Conservation (phyloP, 1,140 invertebrate species). For the Linepithema humile region DNA sequence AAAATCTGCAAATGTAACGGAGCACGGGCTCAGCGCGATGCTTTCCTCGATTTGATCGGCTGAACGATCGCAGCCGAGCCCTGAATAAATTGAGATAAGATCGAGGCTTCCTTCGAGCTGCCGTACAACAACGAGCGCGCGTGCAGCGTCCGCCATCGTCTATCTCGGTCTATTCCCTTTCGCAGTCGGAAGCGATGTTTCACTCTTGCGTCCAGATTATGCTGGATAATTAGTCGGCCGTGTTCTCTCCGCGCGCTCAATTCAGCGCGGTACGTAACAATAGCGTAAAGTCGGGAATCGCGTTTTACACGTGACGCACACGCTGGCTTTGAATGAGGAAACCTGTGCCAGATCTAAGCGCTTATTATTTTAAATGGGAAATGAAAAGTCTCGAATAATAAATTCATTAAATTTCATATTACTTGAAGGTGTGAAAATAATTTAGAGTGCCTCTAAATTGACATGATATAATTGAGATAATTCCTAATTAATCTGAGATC, state of each 20-base stretch:
- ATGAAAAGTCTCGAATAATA: no score
- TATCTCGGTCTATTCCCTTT: conserved; percentile 65
- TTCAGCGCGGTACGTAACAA: conserved; percentile 33
- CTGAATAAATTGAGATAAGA: conserved; percentile 69
- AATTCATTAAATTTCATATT: no score
- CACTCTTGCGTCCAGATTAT: conserved; percentile 50
- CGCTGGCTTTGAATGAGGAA: conserved; percentile 14
- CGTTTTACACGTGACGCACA: background rate
- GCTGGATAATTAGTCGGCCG: conserved; percentile 61
- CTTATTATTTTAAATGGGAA: no score
- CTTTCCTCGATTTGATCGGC: conserved; percentile 45
- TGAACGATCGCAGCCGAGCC: conserved; percentile 45
- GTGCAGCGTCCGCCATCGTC: conserved; percentile 27
- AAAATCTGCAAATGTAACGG: conserved; percentile 1
- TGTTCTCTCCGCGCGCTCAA: conserved; percentile 5
- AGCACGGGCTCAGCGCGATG: conserved; percentile 1
- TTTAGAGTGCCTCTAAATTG: no score
- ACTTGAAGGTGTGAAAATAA: no score
- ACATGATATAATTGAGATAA: no score
- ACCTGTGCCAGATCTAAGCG: no score
- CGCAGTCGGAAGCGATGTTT: conserved; percentile 68
- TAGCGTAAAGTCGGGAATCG: background rate
- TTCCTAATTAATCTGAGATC: no score
- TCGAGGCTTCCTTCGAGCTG: conserved; percentile 55
- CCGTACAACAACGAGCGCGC: background rate